Conservation (phyloP, 2,113 vertebrate species). For the Chloroceryle aenea region DNA sequence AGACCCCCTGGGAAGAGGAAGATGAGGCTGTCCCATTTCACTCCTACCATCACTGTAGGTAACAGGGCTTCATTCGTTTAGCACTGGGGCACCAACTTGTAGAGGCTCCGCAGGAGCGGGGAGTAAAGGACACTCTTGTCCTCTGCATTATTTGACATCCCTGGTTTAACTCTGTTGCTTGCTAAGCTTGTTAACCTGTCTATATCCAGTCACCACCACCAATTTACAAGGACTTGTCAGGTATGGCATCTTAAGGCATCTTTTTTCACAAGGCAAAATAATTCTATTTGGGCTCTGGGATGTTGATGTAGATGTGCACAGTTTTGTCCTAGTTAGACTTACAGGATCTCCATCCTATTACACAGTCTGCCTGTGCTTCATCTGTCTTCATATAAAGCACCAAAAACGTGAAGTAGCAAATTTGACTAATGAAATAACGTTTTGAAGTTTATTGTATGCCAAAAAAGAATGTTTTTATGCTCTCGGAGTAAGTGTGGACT, state of each 20-base stretch:
- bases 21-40: background rate
- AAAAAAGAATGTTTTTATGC: background rate
- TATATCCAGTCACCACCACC: background rate
- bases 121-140: background rate
- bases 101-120: background rate
- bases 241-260: background rate
- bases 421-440: background rate
- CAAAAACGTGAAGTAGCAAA: background rate
- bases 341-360: background rate
- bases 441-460: background rate
- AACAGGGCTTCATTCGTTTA: background rate
- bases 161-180: background rate
- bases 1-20: background rate
- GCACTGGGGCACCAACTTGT: background rate
- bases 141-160: background rate
- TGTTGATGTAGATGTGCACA: background rate
- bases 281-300: background rate
- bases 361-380: background rate
- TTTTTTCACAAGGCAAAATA: background rate
- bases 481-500: background rate
- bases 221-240: background rate
- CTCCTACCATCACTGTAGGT: background rate
- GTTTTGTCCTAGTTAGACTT: background rate
- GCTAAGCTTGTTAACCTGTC: background rate
- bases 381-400: background rate